Evolutionary conservation across 2,797 vertebrate species (phyloP).

Genomic region (Falco peregrinus): DNA sequence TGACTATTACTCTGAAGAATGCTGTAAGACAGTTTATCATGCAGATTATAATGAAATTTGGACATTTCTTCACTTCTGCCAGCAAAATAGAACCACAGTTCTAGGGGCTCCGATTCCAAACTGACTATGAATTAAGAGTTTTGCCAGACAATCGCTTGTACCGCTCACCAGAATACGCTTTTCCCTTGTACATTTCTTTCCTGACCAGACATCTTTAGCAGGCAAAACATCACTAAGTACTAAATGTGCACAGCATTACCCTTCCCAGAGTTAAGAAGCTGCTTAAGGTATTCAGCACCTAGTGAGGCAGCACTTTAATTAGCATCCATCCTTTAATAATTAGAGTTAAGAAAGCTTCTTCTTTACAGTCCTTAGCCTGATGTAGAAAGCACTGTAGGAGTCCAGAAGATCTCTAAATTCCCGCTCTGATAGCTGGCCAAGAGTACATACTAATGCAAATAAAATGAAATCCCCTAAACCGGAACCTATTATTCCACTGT

Average conservation of each 20-base stretch:
- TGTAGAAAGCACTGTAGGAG: not conserved
- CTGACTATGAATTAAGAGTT: not conserved
- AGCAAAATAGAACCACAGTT: not conserved
- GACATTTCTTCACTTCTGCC: not conserved
- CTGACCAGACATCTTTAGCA: not conserved
- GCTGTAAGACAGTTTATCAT: not conserved
- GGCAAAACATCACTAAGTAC: not conserved
- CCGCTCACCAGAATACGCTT: not conserved
- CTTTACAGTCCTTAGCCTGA: not conserved
- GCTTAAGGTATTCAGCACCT: not conserved
- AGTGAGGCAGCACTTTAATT: not conserved
- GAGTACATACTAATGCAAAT: not conserved
- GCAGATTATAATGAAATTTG: not conserved
- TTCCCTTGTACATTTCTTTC: not conserved
- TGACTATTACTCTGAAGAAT: not conserved
- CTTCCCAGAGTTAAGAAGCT: not conserved
- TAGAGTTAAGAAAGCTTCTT: not conserved
- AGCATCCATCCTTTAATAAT: not conserved
- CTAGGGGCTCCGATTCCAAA: not conserved
- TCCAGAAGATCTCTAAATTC: not conserved
- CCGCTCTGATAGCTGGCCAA: not conserved
- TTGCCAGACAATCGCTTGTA: not conserved
- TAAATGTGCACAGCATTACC: not conserved
- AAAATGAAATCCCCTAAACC: slow-evolving; percentile 14
- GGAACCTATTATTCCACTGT: slow-evolving; percentile 1